phyloP scores from a whole-genome alignment of 1,140 invertebrate genomes.

The Popillia japonica region DNA sequence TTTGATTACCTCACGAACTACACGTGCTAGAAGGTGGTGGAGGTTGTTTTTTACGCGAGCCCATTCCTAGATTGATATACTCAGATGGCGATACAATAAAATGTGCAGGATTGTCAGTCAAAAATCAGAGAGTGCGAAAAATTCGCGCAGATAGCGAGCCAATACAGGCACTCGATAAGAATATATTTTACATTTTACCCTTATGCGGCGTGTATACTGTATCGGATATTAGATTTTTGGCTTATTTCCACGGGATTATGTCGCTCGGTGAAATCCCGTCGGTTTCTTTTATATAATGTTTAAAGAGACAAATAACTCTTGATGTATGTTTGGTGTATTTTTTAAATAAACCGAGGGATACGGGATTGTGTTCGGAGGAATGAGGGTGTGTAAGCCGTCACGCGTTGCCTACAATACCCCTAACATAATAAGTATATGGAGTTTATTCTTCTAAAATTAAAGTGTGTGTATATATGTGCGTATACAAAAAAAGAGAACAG shows the following conservation, averaged over 20 bases:
- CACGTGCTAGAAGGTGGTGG: too few relatives aligned
- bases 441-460: not conserved
- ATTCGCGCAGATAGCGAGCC: slow-evolving; percentile 1
- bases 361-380: too few relatives aligned
- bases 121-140: not conserved
- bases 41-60: too few relatives aligned
- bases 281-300: not conserved
- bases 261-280: not conserved
- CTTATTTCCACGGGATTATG: slow-evolving; percentile 10
- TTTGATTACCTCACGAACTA: too few relatives aligned
- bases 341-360: not conserved
- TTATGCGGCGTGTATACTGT: not conserved
- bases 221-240: not conserved
- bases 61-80: too few relatives aligned
- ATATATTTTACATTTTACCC: not conserved
- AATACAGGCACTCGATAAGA: not conserved
- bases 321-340: not conserved
- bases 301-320: not conserved
- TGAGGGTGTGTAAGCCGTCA: too few relatives aligned
- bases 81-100: too few relatives aligned
- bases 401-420: not conserved
- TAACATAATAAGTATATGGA: not conserved
- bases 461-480: not conserved
- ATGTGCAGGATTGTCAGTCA: not conserved
- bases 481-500: not conserved